Base-by-base conservation (phyloP, 2,888 invertebrate genomes). In the Epirrhoe tristata region DNA sequence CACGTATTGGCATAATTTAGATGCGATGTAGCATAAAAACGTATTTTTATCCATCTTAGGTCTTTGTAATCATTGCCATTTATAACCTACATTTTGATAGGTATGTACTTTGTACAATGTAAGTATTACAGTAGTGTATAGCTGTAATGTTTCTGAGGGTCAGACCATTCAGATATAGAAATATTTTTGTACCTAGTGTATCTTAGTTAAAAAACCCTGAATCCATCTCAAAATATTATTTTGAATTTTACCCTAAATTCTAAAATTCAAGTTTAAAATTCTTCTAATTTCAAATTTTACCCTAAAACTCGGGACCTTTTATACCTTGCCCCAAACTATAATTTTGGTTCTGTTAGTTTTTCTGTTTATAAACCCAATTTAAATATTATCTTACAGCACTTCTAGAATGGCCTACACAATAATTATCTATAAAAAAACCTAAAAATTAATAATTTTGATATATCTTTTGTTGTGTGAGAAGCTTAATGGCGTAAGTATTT, bases 61-160 rank as follows among this genome's bases (percentile, higher is more conserved):
- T 57, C 55, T 80, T 80, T 84, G 72, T 82, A 81, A 86, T 82
- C 84, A 89, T 90, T 89, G 90, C 88, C 90, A 89, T 89, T 87
- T 88, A 80, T 84, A 80, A 85, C 83, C 80, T 87, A 84, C 81
- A 77, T 66, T 24, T 77, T 61, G 74, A 69, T 77, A n/a, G n/a
- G n/a, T n/a, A 75, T 81, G 82, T 81, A 78, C 83, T 43, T 43
- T 43, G 12, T 43, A 43, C 39, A 43, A 79, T 14, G 56, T 72
- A 71, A 73, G 71, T 74, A 76, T 61, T 57, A 24, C 24, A 24
- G 34, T 32, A 16, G 24, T 50, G 10, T 58, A 17, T 66, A 34
- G 43, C 17, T 51, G 52, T 39, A 70, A 67, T 76, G 64, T 75
- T 72, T 79, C 59, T 64, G 84, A 77, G 76, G 86, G 89, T 88